phyloP scores from a whole-genome alignment of 2,888 invertebrate species.

The Altica lythri region DNA sequence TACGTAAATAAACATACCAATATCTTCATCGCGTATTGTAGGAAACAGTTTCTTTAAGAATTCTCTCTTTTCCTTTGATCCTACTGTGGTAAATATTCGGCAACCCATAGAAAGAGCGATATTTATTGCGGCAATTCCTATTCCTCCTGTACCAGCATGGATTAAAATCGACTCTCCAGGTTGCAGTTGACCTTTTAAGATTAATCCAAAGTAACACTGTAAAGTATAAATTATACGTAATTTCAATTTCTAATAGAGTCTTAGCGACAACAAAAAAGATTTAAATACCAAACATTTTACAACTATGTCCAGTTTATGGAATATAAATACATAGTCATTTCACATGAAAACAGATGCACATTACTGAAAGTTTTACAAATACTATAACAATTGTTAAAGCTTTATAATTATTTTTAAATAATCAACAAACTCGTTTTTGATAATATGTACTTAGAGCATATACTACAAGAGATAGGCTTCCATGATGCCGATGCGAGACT shows the following conservation, averaged over 20 bases:
- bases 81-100: conserved; percentile 86
- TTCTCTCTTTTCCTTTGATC: conserved; percentile 79
- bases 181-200: conserved; percentile 35
- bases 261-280: conserved; percentile 44
- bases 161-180: conserved; percentile 41
- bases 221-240: conserved; percentile 2
- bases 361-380: too few species aligned
- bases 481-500: too few species aligned
- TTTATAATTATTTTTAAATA: too few species aligned
- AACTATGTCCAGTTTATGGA: too few species aligned
- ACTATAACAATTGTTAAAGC: too few species aligned
- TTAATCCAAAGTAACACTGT: conserved; percentile 42
- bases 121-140: conserved; percentile 92
- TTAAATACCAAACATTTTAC: too few species aligned
- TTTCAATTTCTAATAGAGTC: conserved; percentile 37
- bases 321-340: too few species aligned
- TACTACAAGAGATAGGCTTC: too few species aligned
- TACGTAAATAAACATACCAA: too few species aligned
- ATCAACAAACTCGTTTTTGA: too few species aligned
- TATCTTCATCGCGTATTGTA: conserved; percentile 70
- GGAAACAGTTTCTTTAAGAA: conserved; percentile 85
- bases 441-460: too few species aligned
- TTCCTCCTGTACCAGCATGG: conserved; percentile 69
- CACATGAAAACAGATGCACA: too few species aligned
- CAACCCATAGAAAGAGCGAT: conserved; percentile 85